phyloP scores from a whole-genome alignment of 2,888 invertebrate species.

The Oligia fasciuncula region DNA sequence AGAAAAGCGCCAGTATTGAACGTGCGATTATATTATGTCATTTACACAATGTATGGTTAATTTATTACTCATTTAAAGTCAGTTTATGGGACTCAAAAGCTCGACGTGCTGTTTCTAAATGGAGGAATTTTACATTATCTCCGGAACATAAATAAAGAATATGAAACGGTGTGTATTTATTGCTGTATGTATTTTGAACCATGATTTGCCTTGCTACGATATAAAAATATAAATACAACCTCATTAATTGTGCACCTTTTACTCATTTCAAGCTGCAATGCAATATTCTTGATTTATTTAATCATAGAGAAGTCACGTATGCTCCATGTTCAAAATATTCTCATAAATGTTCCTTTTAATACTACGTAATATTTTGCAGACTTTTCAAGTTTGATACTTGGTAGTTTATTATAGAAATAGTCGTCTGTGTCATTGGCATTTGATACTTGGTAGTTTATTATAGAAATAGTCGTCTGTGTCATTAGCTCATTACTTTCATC shows the following conservation, averaged over 20 bases:
- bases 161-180: not conserved
- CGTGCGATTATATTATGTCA: slow-evolving; percentile 32
- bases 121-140: not conserved
- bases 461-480: slow-evolving; percentile 17
- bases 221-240: not conserved
- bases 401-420: slow-evolving; percentile 20
- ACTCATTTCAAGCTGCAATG: not conserved
- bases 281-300: not conserved
- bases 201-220: not conserved
- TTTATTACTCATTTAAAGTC: slow-evolving; percentile 6
- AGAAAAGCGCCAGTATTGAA: slow-evolving; percentile 27
- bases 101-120: not conserved
- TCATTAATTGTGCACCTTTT: slow-evolving; percentile 3
- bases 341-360: not conserved
- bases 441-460: too few species aligned
- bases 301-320: slow-evolving; percentile 3
- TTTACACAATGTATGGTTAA: slow-evolving; percentile 21
- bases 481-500: slow-evolving; percentile 21
- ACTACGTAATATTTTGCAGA: not conserved
- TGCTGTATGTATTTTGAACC: not conserved
- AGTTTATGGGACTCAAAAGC: not conserved
- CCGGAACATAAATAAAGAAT: not conserved
- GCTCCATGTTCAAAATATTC: slow-evolving; percentile 1
- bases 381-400: slow-evolving; percentile 21
- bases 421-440: not conserved